Conservation (phyloP, 1,140 invertebrate species). For the Zaprionus gabonicus region DNA sequence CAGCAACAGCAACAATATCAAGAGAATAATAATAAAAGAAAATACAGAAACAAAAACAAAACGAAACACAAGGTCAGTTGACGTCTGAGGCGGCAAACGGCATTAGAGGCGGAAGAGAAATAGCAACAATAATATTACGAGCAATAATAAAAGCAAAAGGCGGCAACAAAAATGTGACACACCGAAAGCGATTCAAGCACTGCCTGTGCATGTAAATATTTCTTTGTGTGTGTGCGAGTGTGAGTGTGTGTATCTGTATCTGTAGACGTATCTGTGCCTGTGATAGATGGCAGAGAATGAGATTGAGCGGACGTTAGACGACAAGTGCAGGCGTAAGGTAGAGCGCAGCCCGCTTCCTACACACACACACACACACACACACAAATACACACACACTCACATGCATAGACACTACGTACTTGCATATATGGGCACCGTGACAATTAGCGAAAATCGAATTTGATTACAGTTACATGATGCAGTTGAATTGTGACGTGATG, state of each 20-base stretch:
- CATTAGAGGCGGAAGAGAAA: conserved; percentile 78
- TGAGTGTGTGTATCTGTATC: conserved; percentile 16
- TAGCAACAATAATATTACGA: conserved; percentile 67
- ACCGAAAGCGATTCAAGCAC: conserved; percentile 62
- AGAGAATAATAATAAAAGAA: conserved; percentile 38
- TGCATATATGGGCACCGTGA: conserved; percentile 22
- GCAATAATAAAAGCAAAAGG: conserved; percentile 58
- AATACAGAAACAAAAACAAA: conserved; percentile 37
- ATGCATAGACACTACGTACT: neutral
- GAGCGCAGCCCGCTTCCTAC: conserved; percentile 69
- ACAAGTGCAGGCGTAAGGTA: conserved; percentile 72
- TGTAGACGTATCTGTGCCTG: neutral
- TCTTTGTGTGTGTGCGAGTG: neutral
- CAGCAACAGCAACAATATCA: conserved; percentile 41
- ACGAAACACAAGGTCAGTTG: conserved; percentile 69
- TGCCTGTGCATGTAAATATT: neutral
- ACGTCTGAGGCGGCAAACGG: conserved; percentile 49
- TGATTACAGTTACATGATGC: conserved; percentile 71
- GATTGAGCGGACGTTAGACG: conserved; percentile 20
- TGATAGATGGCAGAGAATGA: conserved; percentile 4
- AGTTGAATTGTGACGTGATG: conserved; percentile 50
- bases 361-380: conserved; percentile 11
- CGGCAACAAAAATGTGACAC: conserved; percentile 70
- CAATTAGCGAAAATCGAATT: conserved; percentile 79
- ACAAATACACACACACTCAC: neutral